A percentile compares a stretch with the other conserved stretches of the same genome.
Evolutionary conservation across 2,888 invertebrate species (phyloP).

Genomic region (Metacarcinus magister): DNA sequence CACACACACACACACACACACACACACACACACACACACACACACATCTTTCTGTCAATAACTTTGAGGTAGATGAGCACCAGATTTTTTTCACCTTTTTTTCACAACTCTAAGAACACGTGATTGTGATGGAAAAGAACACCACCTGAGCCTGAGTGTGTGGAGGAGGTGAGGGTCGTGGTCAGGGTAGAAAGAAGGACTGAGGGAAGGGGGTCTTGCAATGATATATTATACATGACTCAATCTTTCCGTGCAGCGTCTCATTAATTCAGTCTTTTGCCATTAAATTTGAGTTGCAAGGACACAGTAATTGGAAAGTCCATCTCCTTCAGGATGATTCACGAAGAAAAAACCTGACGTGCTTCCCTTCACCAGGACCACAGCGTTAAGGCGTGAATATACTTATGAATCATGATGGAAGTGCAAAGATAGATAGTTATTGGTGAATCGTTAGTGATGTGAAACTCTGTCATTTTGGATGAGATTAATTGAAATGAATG

Average conservation of each 20-base stretch:
- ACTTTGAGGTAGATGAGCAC: background rate
- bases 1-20: slow-evolving; percentile 51
- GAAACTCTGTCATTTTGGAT: background rate
- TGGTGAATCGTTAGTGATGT: background rate
- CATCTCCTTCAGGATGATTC: background rate
- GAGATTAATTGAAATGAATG: background rate
- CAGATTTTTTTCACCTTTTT: background rate
- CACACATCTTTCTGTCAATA: background rate
- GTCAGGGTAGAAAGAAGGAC: background rate
- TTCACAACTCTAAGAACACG: background rate
- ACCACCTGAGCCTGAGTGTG: background rate
- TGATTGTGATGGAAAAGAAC: background rate
- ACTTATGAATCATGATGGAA: background rate
- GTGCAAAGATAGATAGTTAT: background rate
- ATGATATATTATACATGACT: slow-evolving; percentile 19
- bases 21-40: slow-evolving; percentile 65
- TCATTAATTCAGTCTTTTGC: slow-evolving; percentile 37
- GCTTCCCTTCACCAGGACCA: background rate
- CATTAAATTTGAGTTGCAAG: slow-evolving; percentile 3
- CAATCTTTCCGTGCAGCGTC: background rate
- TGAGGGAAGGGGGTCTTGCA: background rate
- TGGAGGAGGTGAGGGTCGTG: background rate
- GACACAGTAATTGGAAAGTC: background rate
- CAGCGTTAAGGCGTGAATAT: background rate
- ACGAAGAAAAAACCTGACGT: background rate